Base-by-base conservation (phyloP, 2,113 vertebrate species). In the Ifrita kowaldi region DNA sequence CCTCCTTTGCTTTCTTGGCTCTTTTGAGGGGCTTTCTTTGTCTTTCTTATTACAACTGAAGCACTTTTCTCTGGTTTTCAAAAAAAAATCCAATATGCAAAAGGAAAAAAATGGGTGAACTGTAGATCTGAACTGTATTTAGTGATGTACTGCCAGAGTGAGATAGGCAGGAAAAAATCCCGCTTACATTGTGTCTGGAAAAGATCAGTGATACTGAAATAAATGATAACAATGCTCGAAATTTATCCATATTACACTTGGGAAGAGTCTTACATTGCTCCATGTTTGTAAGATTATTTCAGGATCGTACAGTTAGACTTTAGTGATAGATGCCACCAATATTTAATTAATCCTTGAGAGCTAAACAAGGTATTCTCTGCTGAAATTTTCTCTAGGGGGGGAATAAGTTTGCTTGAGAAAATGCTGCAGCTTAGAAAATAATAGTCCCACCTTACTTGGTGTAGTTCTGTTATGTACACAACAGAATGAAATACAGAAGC, bases 191-290 rank as follows among this genome's bases (percentile, higher is more conserved):
- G 7, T 90, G 33, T 62, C 13, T 57, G 46, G 19, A 33, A 82
- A 59, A 42, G 23, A 55, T 37, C 41, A 15, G 11, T 33, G 42
- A 7, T 37, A 11, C 14, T 79, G 57, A 85, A 73, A 57, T 32
- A 10, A 56, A 1, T 15, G 10, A 19, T 74, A 82, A 60, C 9
- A 32, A 0, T n/a, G 27, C 7, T 11, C 3, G 2, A 42, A 24
- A 44, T 63, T 79, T 69, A 42, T 41, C 47, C 6, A 0, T 10
- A 1, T 57, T 49, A 9, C 18, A 9, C 11, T 77, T 46, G 21
- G 30, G 10, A 90, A 47, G 28, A 79, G 7, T 28, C 32, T 56
- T 37, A 30, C 0, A 0, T 22, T 39, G 13, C 20, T 69, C 73
- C 1, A 0, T 41, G 10, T 69, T 77, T 78, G 26, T 30, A 50